Percentiles rank a stretch among this genome's conserved stretches.
Evolutionary conservation across 2,888 invertebrate genomes (phyloP).

Genomic region (Fragum whitleyi): DNA sequence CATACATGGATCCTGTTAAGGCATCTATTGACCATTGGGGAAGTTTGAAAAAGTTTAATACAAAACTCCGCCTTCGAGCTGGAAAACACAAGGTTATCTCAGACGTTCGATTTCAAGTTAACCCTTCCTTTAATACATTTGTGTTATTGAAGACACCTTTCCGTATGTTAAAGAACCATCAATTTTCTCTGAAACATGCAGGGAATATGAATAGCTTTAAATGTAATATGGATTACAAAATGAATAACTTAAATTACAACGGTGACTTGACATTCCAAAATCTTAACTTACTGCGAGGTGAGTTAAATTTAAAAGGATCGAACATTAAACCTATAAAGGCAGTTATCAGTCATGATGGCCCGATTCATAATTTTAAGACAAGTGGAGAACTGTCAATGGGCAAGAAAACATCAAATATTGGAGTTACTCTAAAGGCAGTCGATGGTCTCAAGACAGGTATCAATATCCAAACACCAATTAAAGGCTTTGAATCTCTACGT

Average conservation of each 20-base stretch:
- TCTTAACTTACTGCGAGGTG: slow-evolving; percentile 37
- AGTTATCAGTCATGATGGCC: slow-evolving; percentile 38
- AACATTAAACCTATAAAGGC: slow-evolving; percentile 38
- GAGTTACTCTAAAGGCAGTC: slow-evolving; percentile 31
- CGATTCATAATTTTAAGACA: slow-evolving; percentile 40
- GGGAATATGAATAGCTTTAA: slow-evolving; percentile 47
- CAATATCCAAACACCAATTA: slow-evolving; percentile 38
- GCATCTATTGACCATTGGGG: slow-evolving; percentile 56
- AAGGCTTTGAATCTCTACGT: slow-evolving; percentile 28
- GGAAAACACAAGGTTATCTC: slow-evolving; percentile 29
- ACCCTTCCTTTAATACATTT: slow-evolving; percentile 40
- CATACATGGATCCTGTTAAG: slow-evolving; percentile 45
- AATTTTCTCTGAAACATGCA: slow-evolving; percentile 51
- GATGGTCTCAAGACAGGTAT: slow-evolving; percentile 38
- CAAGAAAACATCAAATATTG: slow-evolving; percentile 31
- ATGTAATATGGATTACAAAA: slow-evolving; percentile 53
- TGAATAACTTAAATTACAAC: slow-evolving; percentile 46
- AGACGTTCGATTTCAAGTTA: slow-evolving; percentile 36
- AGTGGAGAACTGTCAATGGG: slow-evolving; percentile 36
- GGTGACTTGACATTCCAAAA: slow-evolving; percentile 51
- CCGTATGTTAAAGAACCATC: slow-evolving; percentile 46
- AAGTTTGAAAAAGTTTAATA: slow-evolving; percentile 30
- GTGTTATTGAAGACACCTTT: slow-evolving; percentile 44
- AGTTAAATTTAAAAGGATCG: slow-evolving; percentile 50
- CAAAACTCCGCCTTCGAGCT: slow-evolving; percentile 14